Evolutionary conservation across 2,797 vertebrate species (phyloP).

Genomic region (Scyliorhinus canicula): DNA sequence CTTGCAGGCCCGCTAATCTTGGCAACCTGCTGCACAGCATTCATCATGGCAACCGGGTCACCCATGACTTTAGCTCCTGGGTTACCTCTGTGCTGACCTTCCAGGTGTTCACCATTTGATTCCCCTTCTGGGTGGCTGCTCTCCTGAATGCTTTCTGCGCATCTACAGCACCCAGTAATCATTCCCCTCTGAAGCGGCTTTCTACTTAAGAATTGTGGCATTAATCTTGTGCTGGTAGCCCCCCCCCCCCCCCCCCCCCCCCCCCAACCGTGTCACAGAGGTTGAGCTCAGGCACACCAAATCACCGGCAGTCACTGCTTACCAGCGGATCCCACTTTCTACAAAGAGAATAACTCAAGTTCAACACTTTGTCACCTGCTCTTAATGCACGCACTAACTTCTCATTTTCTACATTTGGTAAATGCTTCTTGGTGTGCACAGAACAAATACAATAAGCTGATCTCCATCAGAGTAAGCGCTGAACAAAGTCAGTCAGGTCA

Average conservation of each 20-base stretch:
- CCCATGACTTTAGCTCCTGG: constrained; percentile 41
- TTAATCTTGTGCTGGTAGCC: background rate
- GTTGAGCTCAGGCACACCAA: background rate
- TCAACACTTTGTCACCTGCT: background rate
- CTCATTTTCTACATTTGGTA: background rate
- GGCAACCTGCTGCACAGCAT: constrained; percentile 35
- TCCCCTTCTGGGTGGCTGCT: background rate
- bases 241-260: too few relatives aligned
- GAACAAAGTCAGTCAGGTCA: background rate
- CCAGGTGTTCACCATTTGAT: constrained; percentile 40
- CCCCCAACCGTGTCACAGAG: too few relatives aligned
- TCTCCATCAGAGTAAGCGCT: background rate
- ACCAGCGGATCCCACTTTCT: background rate
- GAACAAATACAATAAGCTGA: background rate
- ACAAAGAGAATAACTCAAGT: background rate
- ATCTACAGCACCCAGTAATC: background rate
- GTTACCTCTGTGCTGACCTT: constrained; percentile 24
- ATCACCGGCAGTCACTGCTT: background rate
- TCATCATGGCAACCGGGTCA: constrained; percentile 41
- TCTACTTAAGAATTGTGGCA: background rate
- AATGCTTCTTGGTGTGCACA: background rate
- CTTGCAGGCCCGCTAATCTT: constrained; percentile 41
- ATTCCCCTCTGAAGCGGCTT: constrained; percentile 21
- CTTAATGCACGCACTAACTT: background rate
- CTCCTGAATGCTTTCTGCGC: background rate